These are phyloP conservation scores for Microplitis deprimator DNA, from an alignment of 2,888 invertebrate species.

Conservation along the genomic window DNA sequence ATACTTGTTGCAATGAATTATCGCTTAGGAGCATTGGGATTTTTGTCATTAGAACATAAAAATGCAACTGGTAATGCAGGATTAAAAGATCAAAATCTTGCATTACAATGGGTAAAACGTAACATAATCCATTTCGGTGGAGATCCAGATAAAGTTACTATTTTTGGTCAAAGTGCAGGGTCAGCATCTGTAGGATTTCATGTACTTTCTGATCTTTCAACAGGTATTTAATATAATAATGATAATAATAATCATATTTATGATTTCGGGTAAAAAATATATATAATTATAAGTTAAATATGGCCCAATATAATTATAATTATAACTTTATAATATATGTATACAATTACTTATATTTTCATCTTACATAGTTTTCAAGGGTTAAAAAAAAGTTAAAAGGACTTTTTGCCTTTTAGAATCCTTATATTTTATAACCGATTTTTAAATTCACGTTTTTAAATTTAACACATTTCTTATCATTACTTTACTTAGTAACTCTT, in stretches of 20 bases:
- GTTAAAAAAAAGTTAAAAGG: too few relatives aligned
- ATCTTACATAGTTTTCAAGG: too few relatives aligned
- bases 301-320: too few relatives aligned
- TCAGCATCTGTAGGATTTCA: constrained; percentile 46
- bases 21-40: constrained; percentile 56
- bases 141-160: constrained; percentile 51
- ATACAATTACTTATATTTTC: too few relatives aligned
- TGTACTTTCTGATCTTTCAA: constrained; percentile 45
- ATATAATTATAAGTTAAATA: background rate
- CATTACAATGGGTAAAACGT: constrained; percentile 51
- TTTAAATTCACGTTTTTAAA: too few relatives aligned
- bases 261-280: too few relatives aligned
- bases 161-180: constrained; percentile 52
- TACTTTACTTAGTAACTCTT: too few relatives aligned
- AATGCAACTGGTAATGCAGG: constrained; percentile 54
- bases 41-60: constrained; percentile 49
- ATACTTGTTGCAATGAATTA: constrained; percentile 56
- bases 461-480: too few relatives aligned
- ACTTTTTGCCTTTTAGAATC: too few relatives aligned
- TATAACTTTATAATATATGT: too few relatives aligned
- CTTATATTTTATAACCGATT: too few relatives aligned
- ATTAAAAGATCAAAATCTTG: constrained; percentile 53
- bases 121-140: constrained; percentile 52
- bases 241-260: too few relatives aligned
- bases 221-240: constrained; percentile 32